Evolutionary conservation across 2,797 vertebrate genomes (phyloP), one percentile per base, ranked within the genome.

Genomic region (Eulemur mongoz): DNA sequence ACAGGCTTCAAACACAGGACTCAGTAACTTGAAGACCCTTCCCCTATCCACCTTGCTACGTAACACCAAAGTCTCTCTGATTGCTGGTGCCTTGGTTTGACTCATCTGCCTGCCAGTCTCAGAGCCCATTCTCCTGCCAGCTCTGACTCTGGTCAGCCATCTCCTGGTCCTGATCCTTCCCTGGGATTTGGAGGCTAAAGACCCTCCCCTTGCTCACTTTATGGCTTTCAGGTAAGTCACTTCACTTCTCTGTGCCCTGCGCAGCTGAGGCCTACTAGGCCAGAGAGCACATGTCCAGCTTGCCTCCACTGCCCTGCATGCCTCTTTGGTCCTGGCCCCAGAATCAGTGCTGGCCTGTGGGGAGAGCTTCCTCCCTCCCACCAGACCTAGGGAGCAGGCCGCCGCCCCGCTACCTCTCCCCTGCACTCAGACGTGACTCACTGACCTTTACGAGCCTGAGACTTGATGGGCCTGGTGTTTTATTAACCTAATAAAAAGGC

Each of bases 401-500:
- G 25, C 63, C 76, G 63, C 54, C 95, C 94, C 35, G 15, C 85
- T 4, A 69, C 89, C 50, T 97, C 84, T 93, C 84, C 93, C 83
- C 83, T 80, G 78, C 97, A 93, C 97, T 96, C 79, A 76, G 92
- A 97, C 27, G 81, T 98, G 97, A 97, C 97, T 98, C 97, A 94
- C 89, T 97, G 98, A 98, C 97, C 98, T 98, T 98, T 98, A 97
- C 80, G 12, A 97, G 97, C 93, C 94, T 57, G 91, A 90, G 97
- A 96, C 96, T 97, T 98, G 98, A 98, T 98, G 96, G 97, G 91
- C 61, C 97, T 96, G 92, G 97, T 98, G 97, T 98, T 98, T 98
- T 98, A 98, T 98, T 98, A 98, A 97, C 94, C 96, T 97, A 98
- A 98, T 98, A 98, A 98, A 98, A 98, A 95, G 95, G 89, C 97